A percentile compares a stretch with the other conserved stretches of the same genome.
phyloP scores from a whole-genome alignment of 2,113 vertebrate species.

The Oenanthe melanoleuca region DNA sequence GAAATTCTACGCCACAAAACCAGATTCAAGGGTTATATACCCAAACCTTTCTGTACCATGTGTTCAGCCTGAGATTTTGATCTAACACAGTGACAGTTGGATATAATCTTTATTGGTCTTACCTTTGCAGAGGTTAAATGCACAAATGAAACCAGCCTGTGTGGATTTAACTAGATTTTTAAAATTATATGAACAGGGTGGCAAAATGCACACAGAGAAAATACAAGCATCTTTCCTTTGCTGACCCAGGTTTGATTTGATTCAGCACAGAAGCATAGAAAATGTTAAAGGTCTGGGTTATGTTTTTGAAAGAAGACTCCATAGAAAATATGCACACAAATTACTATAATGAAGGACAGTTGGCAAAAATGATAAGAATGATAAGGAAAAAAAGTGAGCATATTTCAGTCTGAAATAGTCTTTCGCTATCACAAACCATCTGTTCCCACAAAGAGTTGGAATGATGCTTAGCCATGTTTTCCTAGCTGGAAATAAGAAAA shows the following conservation, averaged over 20 bases:
- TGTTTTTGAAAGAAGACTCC: conserved; percentile 61
- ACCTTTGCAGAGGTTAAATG: conserved; percentile 59
- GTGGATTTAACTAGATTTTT: conserved; percentile 45
- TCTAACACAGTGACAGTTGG: conserved; percentile 60
- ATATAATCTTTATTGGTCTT: conserved; percentile 59
- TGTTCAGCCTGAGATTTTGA: conserved; percentile 38
- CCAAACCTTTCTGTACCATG: conserved; percentile 22
- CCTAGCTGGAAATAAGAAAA: conserved; percentile 45
- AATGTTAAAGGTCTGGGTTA: conserved; percentile 47
- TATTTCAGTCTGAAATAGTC: conserved; percentile 40
- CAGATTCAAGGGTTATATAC: conserved; percentile 28
- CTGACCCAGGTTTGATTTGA: conserved; percentile 29
- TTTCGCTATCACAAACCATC: conserved; percentile 26
- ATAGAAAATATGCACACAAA: conserved; percentile 52
- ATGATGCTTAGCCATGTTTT: conserved; percentile 28
- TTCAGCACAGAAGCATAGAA: conserved; percentile 48
- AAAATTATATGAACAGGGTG: conserved; percentile 17
- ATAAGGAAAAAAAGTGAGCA: conserved; percentile 25
- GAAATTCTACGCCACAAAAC: conserved; percentile 15
- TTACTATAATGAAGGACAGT: conserved; percentile 70
- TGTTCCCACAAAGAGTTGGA: conserved; percentile 47
- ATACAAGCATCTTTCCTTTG: conserved; percentile 7
- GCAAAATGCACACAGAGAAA: conserved; percentile 45
- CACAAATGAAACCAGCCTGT: conserved; percentile 61
- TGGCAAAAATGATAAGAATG: conserved; percentile 31